Percentiles rank a stretch among this genome's conserved stretches.
Conservation (phyloP, 2,888 invertebrate genomes). For the Micropterix aruncella region DNA sequence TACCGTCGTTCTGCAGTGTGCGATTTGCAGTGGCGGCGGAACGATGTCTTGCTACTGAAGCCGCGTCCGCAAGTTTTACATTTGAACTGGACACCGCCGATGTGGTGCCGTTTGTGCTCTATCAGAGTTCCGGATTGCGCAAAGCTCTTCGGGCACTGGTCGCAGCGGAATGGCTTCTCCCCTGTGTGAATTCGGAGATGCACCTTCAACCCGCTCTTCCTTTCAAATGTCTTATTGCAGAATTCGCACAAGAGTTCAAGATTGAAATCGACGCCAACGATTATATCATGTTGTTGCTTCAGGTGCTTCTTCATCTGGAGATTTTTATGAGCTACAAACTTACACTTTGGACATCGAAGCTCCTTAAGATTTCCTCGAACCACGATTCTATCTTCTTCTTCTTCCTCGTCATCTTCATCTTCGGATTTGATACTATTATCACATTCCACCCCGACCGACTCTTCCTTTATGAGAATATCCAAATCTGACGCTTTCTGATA, state of each 20-base stretch:
- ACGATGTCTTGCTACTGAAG: constrained; percentile 9
- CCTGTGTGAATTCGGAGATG: constrained; percentile 10
- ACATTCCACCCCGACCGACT: too few relatives aligned
- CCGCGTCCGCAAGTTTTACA: constrained; percentile 7
- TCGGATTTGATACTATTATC: neutral
- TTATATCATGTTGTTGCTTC: neutral
- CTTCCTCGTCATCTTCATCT: neutral
- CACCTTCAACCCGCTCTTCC: constrained; percentile 9
- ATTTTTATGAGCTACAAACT: neutral
- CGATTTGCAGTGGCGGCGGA: constrained; percentile 9
- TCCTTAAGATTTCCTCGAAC: neutral
- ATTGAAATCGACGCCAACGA: neutral
- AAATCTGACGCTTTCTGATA: too few relatives aligned
- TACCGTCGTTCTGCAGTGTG: constrained; percentile 9
- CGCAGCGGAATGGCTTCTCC: constrained; percentile 10
- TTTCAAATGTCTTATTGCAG: constrained; percentile 9
- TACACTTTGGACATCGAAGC: neutral
- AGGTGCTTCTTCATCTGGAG: constrained; percentile 2
- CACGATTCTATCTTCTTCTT: neutral
- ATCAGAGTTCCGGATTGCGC: constrained; percentile 10
- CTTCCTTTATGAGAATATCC: neutral
- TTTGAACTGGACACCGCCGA: constrained; percentile 9
- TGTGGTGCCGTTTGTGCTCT: constrained; percentile 10
- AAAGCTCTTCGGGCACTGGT: constrained; percentile 9
- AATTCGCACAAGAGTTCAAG: constrained; percentile 6